These are phyloP conservation scores for Macroteleia sp. DNA, from an alignment of 2,888 invertebrate species.

Conservation along the genomic window DNA sequence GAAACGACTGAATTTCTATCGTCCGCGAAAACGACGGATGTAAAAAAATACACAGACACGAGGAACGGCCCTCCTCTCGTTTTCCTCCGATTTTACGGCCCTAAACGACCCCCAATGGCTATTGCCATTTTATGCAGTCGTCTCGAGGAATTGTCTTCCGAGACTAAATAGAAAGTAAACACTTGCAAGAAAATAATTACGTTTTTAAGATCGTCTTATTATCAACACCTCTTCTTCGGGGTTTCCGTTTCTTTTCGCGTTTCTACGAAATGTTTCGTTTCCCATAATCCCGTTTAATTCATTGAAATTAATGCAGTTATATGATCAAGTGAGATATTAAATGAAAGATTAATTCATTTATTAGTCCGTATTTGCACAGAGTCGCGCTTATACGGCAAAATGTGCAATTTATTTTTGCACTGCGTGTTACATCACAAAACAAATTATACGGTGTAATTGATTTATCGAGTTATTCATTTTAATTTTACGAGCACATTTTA, in stretches of 20 bases:
- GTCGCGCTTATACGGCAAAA: conserved; percentile 4
- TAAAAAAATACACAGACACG: conserved; percentile 52
- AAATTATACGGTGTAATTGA: conserved; percentile 16
- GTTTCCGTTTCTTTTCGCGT: neutral
- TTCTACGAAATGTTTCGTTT: neutral
- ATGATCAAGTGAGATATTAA: neutral
- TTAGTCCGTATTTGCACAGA: neutral
- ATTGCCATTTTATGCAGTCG: conserved; percentile 59
- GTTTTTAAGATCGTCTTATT: conserved; percentile 46
- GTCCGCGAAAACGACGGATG: conserved; percentile 55
- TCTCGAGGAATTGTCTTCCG: conserved; percentile 56
- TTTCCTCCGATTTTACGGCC: conserved; percentile 55
- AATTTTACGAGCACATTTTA: conserved; percentile 7
- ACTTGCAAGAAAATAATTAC: conserved; percentile 50
- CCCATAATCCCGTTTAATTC: neutral
- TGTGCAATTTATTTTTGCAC: conserved; percentile 1
- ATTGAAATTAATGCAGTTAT: neutral
- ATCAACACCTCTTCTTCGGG: conserved; percentile 31
- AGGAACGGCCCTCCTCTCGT: conserved; percentile 48
- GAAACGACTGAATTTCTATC: conserved; percentile 64
- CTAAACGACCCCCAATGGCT: conserved; percentile 57
- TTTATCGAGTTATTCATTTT: conserved; percentile 16
- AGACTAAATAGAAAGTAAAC: conserved; percentile 61
- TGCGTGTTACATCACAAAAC: conserved; percentile 2
- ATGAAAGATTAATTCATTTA: neutral